Evolutionary conservation across 2,113 vertebrate genomes (phyloP).

Genomic region (Caranx melampygus): DNA sequence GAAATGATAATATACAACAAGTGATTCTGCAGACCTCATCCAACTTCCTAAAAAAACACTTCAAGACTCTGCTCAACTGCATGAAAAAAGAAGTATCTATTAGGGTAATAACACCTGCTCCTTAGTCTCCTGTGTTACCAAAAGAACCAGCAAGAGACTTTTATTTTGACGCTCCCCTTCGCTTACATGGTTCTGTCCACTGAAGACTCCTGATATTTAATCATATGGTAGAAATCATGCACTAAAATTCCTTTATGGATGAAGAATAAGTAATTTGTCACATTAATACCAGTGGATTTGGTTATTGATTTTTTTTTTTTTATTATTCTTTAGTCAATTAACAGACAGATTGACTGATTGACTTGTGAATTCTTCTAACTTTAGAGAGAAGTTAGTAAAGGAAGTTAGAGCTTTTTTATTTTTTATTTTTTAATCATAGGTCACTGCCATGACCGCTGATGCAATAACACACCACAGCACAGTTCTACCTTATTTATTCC

Average conservation of each 20-base stretch:
- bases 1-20: slow-evolving; percentile 49
- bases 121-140: neutral
- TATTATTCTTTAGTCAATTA: neutral
- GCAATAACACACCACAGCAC: neutral
- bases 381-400: neutral
- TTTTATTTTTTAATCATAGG: neutral
- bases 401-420: neutral
- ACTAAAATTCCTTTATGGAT: neutral
- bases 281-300: neutral
- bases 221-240: neutral
- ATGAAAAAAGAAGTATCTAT: neutral
- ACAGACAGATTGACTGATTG: neutral
- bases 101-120: neutral
- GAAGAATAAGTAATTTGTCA: neutral
- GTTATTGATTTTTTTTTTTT: neutral
- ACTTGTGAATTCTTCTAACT: neutral
- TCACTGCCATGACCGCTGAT: slow-evolving; percentile 12
- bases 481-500: slow-evolving; percentile 34
- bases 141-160: neutral
- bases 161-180: neutral
- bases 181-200: neutral
- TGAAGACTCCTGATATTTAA: neutral
- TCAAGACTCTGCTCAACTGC: neutral
- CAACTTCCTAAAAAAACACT: neutral
- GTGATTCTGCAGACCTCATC: slow-evolving; percentile 29